Percentiles rank a stretch among this genome's conserved stretches.
phyloP scores from a whole-genome alignment of 2,797 vertebrate species.

The Vipera ursinii region DNA sequence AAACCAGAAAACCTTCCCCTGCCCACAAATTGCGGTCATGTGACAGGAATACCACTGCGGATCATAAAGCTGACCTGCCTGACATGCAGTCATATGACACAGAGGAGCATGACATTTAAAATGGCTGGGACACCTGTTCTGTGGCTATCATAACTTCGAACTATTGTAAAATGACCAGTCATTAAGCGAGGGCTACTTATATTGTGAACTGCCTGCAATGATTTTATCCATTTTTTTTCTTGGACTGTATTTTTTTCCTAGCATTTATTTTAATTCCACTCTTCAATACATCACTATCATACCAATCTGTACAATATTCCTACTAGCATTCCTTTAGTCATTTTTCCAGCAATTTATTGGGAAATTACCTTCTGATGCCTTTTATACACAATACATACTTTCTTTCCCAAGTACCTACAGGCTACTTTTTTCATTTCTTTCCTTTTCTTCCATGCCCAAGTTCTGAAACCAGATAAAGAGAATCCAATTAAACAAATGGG shows the following conservation, averaged over 20 bases:
- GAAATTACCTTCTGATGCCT: not conserved
- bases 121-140: no score
- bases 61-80: no score
- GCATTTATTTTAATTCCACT: not conserved
- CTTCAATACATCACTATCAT: not conserved
- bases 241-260: not conserved
- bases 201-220: not conserved
- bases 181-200: no score
- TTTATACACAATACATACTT: not conserved
- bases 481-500: not conserved
- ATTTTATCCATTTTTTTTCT: not conserved
- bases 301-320: not conserved
- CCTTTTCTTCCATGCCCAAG: not conserved
- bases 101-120: no score
- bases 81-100: no score
- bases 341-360: not conserved
- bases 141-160: no score
- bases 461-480: not conserved
- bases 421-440: not conserved
- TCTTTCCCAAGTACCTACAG: not conserved
- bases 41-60: no score
- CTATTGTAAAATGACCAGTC: no score
- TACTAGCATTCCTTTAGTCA: not conserved
- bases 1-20: no score
- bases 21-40: no score